Evolutionary conservation across 1,140 invertebrate species (phyloP).

Genomic region (Eupristina koningsbergeri): DNA sequence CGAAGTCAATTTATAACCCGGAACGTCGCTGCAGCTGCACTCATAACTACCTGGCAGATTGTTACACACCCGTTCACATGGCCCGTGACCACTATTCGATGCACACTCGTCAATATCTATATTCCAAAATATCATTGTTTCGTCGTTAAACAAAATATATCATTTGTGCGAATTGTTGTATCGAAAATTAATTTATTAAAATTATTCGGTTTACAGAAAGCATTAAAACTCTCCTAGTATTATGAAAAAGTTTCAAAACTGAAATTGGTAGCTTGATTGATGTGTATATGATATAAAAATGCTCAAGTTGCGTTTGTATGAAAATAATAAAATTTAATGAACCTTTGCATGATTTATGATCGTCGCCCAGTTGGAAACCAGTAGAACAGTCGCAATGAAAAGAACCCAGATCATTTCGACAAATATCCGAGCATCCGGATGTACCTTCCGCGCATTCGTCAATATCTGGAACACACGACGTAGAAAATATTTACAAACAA

Average conservation of each 20-base stretch:
- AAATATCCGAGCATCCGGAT: constrained; percentile 77
- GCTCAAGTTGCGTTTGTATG: neutral
- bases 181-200: no score
- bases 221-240: no score
- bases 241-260: no score
- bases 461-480: constrained; percentile 78
- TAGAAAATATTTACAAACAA: neutral
- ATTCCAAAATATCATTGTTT: constrained; percentile 5
- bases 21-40: constrained; percentile 76
- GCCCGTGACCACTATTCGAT: constrained; percentile 78
- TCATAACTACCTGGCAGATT: constrained; percentile 78
- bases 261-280: neutral
- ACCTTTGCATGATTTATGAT: constrained; percentile 80
- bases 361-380: constrained; percentile 70
- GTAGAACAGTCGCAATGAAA: constrained; percentile 70
- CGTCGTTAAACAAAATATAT: neutral
- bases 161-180: neutral
- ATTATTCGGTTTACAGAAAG: no score
- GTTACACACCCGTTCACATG: constrained; percentile 79
- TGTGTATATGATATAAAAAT: no score
- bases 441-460: constrained; percentile 83
- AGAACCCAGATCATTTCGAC: constrained; percentile 72
- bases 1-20: constrained; percentile 75
- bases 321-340: constrained; percentile 48
- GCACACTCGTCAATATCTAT: constrained; percentile 79